phyloP scores from a whole-genome alignment of 2,113 vertebrate genomes.

The Pluvianellus socialis region DNA sequence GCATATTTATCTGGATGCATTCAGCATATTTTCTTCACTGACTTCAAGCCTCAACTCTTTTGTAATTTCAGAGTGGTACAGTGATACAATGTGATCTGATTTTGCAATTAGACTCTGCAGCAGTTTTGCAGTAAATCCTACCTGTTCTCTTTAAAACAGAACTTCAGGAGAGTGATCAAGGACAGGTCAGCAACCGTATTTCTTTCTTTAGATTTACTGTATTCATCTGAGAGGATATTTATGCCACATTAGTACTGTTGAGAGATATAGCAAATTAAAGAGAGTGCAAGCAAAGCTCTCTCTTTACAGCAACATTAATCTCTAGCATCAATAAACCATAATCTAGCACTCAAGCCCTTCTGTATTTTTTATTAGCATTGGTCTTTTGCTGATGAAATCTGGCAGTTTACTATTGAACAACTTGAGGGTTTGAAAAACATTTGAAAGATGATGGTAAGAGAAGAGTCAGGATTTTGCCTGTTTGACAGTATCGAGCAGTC shows the following conservation, averaged over 20 bases:
- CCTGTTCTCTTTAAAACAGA: background rate
- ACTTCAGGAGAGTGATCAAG: background rate
- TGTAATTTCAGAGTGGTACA: background rate
- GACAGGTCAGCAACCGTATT: background rate
- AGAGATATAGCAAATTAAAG: background rate
- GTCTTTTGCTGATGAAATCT: background rate
- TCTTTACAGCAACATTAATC: background rate
- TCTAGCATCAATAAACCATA: background rate
- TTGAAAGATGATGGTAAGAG: background rate
- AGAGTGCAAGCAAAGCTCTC: background rate
- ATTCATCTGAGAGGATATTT: background rate
- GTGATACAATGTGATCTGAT: background rate
- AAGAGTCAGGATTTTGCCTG: background rate
- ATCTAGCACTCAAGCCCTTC: background rate
- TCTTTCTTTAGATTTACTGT: background rate
- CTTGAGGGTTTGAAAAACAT: background rate
- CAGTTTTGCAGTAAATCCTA: background rate
- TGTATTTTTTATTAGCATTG: background rate
- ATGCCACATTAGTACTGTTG: background rate
- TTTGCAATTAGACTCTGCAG: background rate
- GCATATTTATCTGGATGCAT: background rate
- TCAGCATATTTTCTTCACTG: background rate
- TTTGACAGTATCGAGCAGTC: background rate
- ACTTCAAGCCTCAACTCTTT: background rate
- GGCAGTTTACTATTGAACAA: background rate